Conservation (phyloP, 2,888 invertebrate species). For the Pinctada fucata region DNA sequence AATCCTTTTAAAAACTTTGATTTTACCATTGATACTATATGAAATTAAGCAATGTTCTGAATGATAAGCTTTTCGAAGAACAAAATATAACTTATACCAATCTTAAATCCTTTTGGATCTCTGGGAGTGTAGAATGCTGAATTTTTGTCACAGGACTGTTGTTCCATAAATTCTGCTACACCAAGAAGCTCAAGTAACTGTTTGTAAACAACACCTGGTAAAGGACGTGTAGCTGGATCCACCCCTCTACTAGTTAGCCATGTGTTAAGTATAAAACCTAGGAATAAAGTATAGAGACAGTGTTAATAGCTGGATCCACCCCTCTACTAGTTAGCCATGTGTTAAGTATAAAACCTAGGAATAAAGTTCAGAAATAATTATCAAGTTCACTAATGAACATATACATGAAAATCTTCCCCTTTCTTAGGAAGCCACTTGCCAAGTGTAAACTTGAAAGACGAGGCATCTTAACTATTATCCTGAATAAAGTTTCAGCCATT, state of each 20-base stretch:
- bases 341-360: constrained; percentile 23
- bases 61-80: too few relatives aligned
- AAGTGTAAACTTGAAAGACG: too few relatives aligned
- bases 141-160: constrained; percentile 22
- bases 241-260: constrained; percentile 33
- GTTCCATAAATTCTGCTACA: constrained; percentile 27
- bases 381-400: too few relatives aligned
- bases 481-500: too few relatives aligned
- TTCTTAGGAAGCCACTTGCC: too few relatives aligned
- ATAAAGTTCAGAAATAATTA: too few relatives aligned
- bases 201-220: constrained; percentile 20
- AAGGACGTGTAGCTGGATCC: background rate
- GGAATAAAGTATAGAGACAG: too few relatives aligned
- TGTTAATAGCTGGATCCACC: background rate
- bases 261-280: constrained; percentile 24
- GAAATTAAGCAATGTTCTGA: too few relatives aligned
- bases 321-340: constrained; percentile 31
- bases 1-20: too few relatives aligned
- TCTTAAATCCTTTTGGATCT: background rate
- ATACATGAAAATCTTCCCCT: too few relatives aligned
- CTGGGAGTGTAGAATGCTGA: background rate
- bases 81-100: background rate
- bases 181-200: constrained; percentile 31
- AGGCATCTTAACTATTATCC: too few relatives aligned
- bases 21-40: too few relatives aligned